A percentile compares a stretch with the other conserved stretches of the same genome.
phyloP scores from a whole-genome alignment of 1,140 invertebrate species.

The Procambarus virginalis region DNA sequence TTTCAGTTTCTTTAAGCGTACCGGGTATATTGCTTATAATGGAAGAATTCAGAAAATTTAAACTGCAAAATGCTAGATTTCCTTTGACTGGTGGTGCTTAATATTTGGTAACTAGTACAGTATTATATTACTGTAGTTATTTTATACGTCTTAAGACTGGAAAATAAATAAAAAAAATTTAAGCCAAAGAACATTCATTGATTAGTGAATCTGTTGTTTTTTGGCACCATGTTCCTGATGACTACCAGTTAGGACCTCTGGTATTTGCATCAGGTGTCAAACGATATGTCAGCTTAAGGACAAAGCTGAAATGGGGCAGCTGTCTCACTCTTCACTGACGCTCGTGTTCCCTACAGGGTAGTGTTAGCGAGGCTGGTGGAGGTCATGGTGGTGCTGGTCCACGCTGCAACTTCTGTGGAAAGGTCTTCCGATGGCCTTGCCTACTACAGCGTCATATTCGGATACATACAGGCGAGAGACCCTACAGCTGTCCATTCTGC shows the following conservation, averaged over 20 bases:
- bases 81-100: too few species aligned
- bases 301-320: background rate
- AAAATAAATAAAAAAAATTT: background rate
- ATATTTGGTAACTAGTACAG: too few species aligned
- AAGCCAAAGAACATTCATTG: background rate
- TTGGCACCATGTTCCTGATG: background rate
- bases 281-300: background rate
- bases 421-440: constrained; percentile 69
- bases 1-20: too few species aligned
- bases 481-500: constrained; percentile 92
- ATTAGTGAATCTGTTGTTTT: background rate
- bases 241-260: background rate
- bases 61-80: too few species aligned
- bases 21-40: too few species aligned
- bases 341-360: constrained; percentile 44
- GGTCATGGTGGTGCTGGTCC: constrained; percentile 35
- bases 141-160: background rate
- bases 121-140: too few species aligned
- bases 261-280: background rate
- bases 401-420: constrained; percentile 63
- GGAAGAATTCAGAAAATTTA: too few species aligned
- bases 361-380: constrained; percentile 48
- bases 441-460: constrained; percentile 68
- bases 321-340: constrained; percentile 29
- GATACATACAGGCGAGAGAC: constrained; percentile 84